Base-by-base conservation (phyloP, 2,888 invertebrate genomes). In the Aleiodes alternator region DNA sequence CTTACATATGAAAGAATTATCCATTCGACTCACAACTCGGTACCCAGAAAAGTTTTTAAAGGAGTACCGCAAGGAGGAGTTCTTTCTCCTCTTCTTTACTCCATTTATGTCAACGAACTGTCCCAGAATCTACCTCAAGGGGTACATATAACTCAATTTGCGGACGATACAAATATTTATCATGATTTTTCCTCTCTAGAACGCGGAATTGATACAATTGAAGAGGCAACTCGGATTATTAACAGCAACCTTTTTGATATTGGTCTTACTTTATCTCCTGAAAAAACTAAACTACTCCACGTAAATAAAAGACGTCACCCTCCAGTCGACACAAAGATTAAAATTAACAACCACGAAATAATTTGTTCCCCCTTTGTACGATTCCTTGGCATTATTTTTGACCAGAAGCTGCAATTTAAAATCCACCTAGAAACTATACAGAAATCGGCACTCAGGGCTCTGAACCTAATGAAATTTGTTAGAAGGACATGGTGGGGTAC, bases 331-430 rank as follows among this genome's bases (percentile, higher is more conserved):
- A 61, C 16, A 4, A 6, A 14, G 14, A 53, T 53, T 3, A 34
- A 51, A 34, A 31, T 69, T 11, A 31, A 53, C 2, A 4, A 8
- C 16, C 53, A 51, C 1, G 51, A 34, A 51, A 53, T 53, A 3
- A 8, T n/a, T 2, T 38, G 14, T 16, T 38, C 38, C 0, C 34
- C 61, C 34, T 31, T 5, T 1, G 61, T 34, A 6, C 9, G 53
- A 6, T 69, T 69, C 8, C 53, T 69, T 6, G 69, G 31, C 6
- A 53, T 69, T 6, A 53, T 69, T 7, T 53, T 69, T 14, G 53
- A 69, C 3, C 34, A 51, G 3, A 16, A 50, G 14, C 53, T 69
- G 1, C 11, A 51, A 69, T 69, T 69, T 34, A 69, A 51, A 31
- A 5, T n/a, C 1, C 69, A 53, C 4, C 12, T 69, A 0, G 53